Evolutionary conservation across 92 coral and sea anemone species (phyloP).

Genomic region (Anthopleura xanthogrammica): DNA sequence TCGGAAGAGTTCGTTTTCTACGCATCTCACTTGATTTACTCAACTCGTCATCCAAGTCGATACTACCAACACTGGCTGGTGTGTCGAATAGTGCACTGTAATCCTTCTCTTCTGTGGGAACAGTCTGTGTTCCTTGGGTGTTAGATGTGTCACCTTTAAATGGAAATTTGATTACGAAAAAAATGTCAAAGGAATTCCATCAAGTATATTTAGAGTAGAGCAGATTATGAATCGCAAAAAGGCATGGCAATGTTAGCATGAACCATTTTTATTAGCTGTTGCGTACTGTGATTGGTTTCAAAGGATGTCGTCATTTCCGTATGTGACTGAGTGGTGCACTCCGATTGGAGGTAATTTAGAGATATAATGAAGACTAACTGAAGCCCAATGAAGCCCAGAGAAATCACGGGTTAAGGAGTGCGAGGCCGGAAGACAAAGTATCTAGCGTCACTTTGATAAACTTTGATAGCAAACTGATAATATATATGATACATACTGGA

Average conservation of each 20-base stretch:
- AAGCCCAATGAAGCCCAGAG: too few species aligned
- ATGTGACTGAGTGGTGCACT: too few species aligned
- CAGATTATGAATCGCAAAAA: too few species aligned
- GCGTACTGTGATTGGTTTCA: too few species aligned
- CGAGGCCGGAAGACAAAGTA: too few species aligned
- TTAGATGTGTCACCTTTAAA: slow-evolving; percentile 28
- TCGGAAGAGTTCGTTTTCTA: slow-evolving; percentile 37
- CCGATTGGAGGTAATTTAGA: too few species aligned
- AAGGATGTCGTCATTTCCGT: too few species aligned
- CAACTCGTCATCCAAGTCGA: slow-evolving; percentile 68
- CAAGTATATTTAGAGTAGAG: neutral
- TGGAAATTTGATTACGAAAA: neutral
- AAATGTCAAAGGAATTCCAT: neutral
- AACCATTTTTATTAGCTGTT: too few species aligned
- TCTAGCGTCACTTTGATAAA: too few species aligned
- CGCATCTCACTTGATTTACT: slow-evolving; percentile 27
- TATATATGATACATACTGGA: neutral
- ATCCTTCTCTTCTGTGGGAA: slow-evolving; percentile 72
- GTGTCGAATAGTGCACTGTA: slow-evolving; percentile 90
- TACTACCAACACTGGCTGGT: slow-evolving; percentile 28
- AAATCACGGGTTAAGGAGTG: too few species aligned
- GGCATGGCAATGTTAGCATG: neutral
- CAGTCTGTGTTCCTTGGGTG: slow-evolving; percentile 36
- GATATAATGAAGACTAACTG: too few species aligned
- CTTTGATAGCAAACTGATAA: too few species aligned